A percentile compares a stretch with the other conserved stretches of the same genome.
These are phyloP conservation scores for Falco berigora DNA, from an alignment of 2,797 vertebrate species.

Conservation along the genomic window DNA sequence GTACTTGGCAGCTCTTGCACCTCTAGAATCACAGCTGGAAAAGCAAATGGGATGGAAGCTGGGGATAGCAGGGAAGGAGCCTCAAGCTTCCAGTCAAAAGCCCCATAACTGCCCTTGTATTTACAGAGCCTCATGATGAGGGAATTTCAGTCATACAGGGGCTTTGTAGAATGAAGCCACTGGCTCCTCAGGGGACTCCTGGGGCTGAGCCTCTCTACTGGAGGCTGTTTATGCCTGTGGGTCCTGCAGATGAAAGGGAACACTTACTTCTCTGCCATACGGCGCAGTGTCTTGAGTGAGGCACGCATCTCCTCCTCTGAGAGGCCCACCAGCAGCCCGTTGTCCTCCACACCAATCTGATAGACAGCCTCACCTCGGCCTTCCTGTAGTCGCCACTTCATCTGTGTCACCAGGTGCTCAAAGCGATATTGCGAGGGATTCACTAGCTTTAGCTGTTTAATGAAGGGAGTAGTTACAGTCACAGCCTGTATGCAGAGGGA, in stretches of 20 bases:
- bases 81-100: neutral
- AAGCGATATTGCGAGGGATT: conserved; percentile 95
- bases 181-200: neutral
- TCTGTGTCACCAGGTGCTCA: conserved; percentile 96
- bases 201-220: neutral
- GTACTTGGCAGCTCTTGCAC: neutral
- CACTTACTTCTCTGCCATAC: conserved; percentile 93
- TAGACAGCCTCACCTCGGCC: conserved; percentile 95
- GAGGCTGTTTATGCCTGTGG: fast-evolving
- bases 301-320: conserved; percentile 92
- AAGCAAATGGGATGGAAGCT: neutral
- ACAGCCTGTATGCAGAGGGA: neutral
- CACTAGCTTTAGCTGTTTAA: conserved; percentile 88
- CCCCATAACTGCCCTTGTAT: neutral
- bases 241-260: neutral
- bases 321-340: conserved; percentile 92
- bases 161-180: neutral
- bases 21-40: neutral
- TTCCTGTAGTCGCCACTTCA: conserved; percentile 98
- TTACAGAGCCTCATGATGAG: neutral
- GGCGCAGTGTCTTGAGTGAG: conserved; percentile 89
- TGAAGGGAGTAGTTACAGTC: neutral
- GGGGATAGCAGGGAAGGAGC: neutral
- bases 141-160: neutral
- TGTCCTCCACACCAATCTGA: conserved; percentile 97